phyloP scores from a whole-genome alignment of 2,888 invertebrate species.

The Eremobia ochroleuca region DNA sequence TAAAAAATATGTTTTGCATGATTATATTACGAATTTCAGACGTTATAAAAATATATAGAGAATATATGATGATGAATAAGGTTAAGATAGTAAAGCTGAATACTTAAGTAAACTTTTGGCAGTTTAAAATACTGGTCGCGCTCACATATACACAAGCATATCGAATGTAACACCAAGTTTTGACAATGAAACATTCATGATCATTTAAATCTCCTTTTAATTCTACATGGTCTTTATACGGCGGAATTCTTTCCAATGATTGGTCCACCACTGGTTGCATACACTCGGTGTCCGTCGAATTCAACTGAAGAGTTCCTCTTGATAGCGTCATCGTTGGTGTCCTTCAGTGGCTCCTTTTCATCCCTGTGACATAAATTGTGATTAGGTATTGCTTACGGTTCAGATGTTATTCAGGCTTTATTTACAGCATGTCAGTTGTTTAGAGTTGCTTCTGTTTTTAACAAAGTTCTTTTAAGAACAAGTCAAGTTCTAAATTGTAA shows the following conservation, averaged over 20 bases:
- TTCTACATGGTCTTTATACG: slow-evolving; percentile 89
- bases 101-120: slow-evolving; percentile 85
- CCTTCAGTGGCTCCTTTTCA: slow-evolving; percentile 95
- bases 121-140: slow-evolving; percentile 88
- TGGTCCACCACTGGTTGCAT: slow-evolving; percentile 95
- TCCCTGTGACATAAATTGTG: slow-evolving; percentile 88
- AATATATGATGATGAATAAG: slow-evolving; percentile 70
- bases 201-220: slow-evolving; percentile 49
- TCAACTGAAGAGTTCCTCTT: slow-evolving; percentile 95
- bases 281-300: slow-evolving; percentile 95
- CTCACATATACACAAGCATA: slow-evolving; percentile 87
- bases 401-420: slow-evolving; percentile 60
- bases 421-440: slow-evolving; percentile 62
- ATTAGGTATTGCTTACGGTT: slow-evolving; percentile 32
- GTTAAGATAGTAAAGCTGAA: slow-evolving; percentile 79
- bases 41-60: slow-evolving; percentile 72
- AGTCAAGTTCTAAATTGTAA: not conserved
- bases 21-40: slow-evolving; percentile 52
- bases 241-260: slow-evolving; percentile 98
- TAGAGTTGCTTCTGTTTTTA: slow-evolving; percentile 39
- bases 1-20: slow-evolving; percentile 57
- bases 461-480: not conserved
- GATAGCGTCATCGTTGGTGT: slow-evolving; percentile 92
- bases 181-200: slow-evolving; percentile 55
- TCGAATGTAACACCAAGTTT: slow-evolving; percentile 60